A percentile compares a stretch with the other conserved stretches of the same genome.
Evolutionary conservation across 2,797 vertebrate species (phyloP).

Genomic region (Squalus acanthias): DNA sequence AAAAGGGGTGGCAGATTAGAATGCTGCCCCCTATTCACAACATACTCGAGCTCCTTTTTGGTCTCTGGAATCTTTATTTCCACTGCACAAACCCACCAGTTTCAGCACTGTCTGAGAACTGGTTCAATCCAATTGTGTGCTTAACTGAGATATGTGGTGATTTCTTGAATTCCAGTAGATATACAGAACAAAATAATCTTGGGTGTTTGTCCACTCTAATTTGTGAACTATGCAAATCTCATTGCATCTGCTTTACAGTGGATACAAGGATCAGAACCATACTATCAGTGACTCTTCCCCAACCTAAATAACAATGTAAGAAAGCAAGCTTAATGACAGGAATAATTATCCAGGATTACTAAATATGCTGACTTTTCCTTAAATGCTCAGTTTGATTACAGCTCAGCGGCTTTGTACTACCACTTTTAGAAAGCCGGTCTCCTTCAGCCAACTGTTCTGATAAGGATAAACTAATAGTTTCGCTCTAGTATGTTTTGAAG

Average conservation of each 20-base stretch:
- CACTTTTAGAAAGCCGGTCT: neutral
- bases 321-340: neutral
- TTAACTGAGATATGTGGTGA: neutral
- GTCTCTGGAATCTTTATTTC: too few relatives aligned
- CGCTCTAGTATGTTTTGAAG: neutral
- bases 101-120: too few relatives aligned
- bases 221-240: neutral
- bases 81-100: too few relatives aligned
- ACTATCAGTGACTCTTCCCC: neutral
- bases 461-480: neutral
- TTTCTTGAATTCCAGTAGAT: neutral
- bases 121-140: too few relatives aligned
- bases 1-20: neutral
- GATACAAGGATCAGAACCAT: neutral
- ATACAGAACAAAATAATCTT: neutral
- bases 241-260: neutral
- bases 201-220: neutral
- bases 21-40: too few relatives aligned
- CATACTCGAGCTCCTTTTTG: too few relatives aligned
- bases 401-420: neutral
- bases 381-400: neutral
- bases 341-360: constrained; percentile 3
- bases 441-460: neutral
- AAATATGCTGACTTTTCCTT: neutral
- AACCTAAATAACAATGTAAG: neutral